These are phyloP conservation scores for Agriopis aurantiaria DNA, from an alignment of 2,888 invertebrate genomes.

Conservation along the genomic window DNA sequence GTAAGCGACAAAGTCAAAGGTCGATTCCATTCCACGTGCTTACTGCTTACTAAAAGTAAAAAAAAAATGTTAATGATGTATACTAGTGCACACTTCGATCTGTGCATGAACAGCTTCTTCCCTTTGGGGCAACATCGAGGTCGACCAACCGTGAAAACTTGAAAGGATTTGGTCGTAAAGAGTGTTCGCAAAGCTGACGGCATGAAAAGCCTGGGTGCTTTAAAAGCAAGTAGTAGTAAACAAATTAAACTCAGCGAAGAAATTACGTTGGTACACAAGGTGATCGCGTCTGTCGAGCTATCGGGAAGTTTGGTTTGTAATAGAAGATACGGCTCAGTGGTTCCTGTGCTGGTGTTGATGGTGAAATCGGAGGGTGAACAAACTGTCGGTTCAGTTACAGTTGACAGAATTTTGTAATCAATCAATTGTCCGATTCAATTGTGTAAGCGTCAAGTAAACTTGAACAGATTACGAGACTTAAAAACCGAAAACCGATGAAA, in stretches of 20 bases:
- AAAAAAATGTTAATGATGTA: constrained; percentile 4
- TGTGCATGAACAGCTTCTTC: neutral
- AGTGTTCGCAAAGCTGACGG: constrained; percentile 8
- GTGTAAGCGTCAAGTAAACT: constrained; percentile 12
- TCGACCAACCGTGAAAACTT: constrained; percentile 21
- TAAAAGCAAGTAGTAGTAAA: constrained; percentile 5
- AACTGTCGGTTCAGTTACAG: constrained; percentile 32
- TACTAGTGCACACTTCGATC: constrained; percentile 3
- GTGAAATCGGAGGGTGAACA: constrained; percentile 32
- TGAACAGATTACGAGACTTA: constrained; percentile 9
- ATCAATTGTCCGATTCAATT: constrained; percentile 14
- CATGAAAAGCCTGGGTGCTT: neutral
- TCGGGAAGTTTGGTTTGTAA: constrained; percentile 13
- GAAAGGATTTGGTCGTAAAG: constrained; percentile 18
- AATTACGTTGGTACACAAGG: constrained; percentile 8
- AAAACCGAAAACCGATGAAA: too few species aligned
- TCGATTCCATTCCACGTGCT: neutral
- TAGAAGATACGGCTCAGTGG: constrained; percentile 23
- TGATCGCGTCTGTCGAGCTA: constrained; percentile 15
- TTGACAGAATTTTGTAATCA: constrained; percentile 27
- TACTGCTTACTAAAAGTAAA: neutral
- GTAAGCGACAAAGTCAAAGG: neutral
- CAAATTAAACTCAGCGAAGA: constrained; percentile 7
- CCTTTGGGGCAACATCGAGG: constrained; percentile 9
- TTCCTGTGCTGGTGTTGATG: constrained; percentile 14